Evolutionary conservation across 92 coral and sea anemone species (phyloP).

Genomic region (Blastomussa wellsi): DNA sequence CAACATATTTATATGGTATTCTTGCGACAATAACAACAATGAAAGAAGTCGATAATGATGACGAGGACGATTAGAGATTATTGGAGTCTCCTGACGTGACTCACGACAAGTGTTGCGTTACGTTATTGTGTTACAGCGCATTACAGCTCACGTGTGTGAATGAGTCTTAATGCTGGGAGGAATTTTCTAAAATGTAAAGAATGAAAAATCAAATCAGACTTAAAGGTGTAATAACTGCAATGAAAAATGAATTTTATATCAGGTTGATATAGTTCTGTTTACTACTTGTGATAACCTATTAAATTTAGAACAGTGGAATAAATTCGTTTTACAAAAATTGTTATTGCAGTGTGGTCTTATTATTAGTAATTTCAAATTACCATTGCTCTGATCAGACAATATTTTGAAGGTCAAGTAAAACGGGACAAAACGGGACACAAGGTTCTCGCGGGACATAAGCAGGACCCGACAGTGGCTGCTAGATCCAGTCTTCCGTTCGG

Average conservation of each 20-base stretch:
- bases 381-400: background rate
- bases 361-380: too few species aligned
- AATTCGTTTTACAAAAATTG: background rate
- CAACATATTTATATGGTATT: constrained; percentile 13
- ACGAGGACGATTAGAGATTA: too few species aligned
- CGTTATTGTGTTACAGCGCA: background rate
- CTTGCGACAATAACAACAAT: constrained; percentile 35
- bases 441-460: background rate
- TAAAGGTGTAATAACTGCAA: too few species aligned
- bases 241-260: too few species aligned
- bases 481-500: background rate
- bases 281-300: too few species aligned
- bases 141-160: background rate
- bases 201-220: too few species aligned
- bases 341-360: too few species aligned
- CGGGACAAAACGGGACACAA: background rate
- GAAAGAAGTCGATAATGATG: constrained; percentile 16
- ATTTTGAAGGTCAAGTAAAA: too few species aligned
- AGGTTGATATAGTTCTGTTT: too few species aligned
- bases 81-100: background rate
- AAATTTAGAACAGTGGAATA: background rate
- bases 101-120: background rate
- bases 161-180: too few species aligned
- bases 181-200: too few species aligned
- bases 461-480: background rate